Base-by-base conservation (phyloP, 2,888 invertebrate genomes). In the Eupeodes latifasciatus region DNA sequence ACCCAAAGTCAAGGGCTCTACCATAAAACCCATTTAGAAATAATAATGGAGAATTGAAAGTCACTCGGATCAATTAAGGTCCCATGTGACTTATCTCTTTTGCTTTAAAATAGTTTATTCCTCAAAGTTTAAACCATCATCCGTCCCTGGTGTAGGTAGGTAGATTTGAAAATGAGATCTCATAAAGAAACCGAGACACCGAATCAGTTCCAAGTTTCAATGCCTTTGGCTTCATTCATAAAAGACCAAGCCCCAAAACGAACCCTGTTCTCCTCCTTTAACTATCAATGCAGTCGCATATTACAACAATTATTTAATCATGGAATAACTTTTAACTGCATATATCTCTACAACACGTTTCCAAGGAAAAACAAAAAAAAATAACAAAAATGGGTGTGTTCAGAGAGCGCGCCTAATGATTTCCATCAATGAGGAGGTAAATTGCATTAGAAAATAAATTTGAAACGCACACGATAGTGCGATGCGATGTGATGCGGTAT, bases 381-480 rank as follows among this genome's bases (percentile, higher is more conserved):
- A 7, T 4, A 71, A 66, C 47, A 27, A 27, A 11, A 77, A 40
- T 61, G 76, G 75, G 85, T 80, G 85, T 72, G 84, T 19, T 11
- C 36, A 69, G 27, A 27, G 27, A 27, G 59, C 67, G 71, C 64
- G 77, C 27, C 76, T 75, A 80, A 80, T 76, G 76, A 72, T 67
- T 78, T 81, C 81, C 81, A 74, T 85, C 81, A 78, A 81, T 76
- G 80, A 69, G 76, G 44, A 76, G 77, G 81, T 81, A 85, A 76
- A 81, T 85, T 81, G 81, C 85, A 85, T 81, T 77, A 71, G 79
- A 72, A 84, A 84, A 62, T 79, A 10, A 10, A 75, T 79, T 79
- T 84, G 79, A 47, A 79, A 75, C 67, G 72, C 14, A 11, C 66
- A 72, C n/a, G 9, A 16, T 14, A 69, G 10, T 12, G 72, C n/a